Evolutionary conservation across 2,797 vertebrate species (phyloP).

Genomic region (Pangasius sanitwongsei): DNA sequence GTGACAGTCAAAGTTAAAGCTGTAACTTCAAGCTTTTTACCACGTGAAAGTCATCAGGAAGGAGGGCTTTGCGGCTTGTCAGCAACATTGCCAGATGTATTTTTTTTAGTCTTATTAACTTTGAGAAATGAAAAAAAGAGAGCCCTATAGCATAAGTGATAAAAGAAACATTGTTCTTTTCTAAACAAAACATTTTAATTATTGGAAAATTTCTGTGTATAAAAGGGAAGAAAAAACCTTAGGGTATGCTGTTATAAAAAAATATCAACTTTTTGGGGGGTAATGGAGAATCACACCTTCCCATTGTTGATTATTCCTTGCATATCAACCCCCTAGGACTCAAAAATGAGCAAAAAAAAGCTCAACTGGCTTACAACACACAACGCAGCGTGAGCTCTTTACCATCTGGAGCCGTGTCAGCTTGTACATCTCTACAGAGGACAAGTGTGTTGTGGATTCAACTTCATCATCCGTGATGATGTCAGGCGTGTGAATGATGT

Average conservation of each 20-base stretch:
- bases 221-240: not conserved
- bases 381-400: conserved; percentile 68
- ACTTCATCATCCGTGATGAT: conserved; percentile 14
- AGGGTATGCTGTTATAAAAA: not conserved
- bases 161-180: not conserved
- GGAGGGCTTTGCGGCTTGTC: not conserved
- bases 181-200: not conserved
- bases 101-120: not conserved
- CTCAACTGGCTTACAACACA: conserved; percentile 62
- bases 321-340: not conserved
- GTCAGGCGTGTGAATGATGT: conserved; percentile 29
- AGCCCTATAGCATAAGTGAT: not conserved
- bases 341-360: conserved; percentile 2
- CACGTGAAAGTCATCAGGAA: not conserved
- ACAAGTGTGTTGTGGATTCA: conserved; percentile 23
- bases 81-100: not conserved
- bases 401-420: conserved; percentile 70
- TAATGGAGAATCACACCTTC: not conserved
- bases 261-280: not conserved
- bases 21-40: not conserved
- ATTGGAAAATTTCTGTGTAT: not conserved
- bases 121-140: no score
- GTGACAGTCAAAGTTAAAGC: not conserved
- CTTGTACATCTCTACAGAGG: conserved; percentile 62
- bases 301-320: not conserved